Percentiles rank a stretch among this genome's conserved stretches.
phyloP scores from a whole-genome alignment of 1,140 invertebrate species.

The Drosophila orosa region DNA sequence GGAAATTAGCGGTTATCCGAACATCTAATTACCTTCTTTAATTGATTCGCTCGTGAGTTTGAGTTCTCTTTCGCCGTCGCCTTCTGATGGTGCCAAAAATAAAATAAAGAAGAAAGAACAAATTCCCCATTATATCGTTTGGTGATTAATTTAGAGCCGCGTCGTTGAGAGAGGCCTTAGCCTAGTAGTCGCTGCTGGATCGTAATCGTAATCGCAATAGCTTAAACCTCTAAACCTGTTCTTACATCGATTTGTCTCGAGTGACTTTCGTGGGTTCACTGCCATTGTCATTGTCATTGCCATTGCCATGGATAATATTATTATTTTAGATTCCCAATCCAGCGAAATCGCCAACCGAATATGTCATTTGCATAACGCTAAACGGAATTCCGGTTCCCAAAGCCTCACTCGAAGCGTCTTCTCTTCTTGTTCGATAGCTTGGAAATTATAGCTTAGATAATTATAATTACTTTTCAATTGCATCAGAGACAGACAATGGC shows the following conservation, averaged over 20 bases:
- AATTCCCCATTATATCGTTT: constrained; percentile 38
- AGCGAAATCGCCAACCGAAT: constrained; percentile 17
- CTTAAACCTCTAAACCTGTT: constrained; percentile 56
- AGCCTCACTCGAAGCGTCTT: constrained; percentile 1
- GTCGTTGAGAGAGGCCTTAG: constrained; percentile 24
- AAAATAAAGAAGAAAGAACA: constrained; percentile 16
- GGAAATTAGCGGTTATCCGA: constrained; percentile 44
- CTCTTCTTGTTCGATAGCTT: constrained; percentile 18
- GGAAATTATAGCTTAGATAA: constrained; percentile 16
- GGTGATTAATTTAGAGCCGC: constrained; percentile 61
- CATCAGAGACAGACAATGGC: constrained; percentile 32
- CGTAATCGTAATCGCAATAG: constrained; percentile 27
- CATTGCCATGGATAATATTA: constrained; percentile 33
- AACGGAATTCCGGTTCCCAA: constrained; percentile 36
- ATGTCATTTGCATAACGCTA: constrained; percentile 36
- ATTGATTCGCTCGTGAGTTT: constrained; percentile 38
- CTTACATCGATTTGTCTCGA: constrained; percentile 33
- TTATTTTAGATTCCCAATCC: constrained; percentile 30
- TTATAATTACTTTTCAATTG: constrained; percentile 46
- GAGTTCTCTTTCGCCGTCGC: constrained; percentile 25
- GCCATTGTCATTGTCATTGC: constrained; percentile 40
- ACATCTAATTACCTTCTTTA: constrained; percentile 61
- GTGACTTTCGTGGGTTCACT: constrained; percentile 31
- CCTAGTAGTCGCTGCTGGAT: constrained; percentile 18
- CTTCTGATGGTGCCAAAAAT: constrained; percentile 20